These are phyloP conservation scores for Esox masquinongy DNA, from an alignment of 2,797 vertebrate species.

Conservation along the genomic window DNA sequence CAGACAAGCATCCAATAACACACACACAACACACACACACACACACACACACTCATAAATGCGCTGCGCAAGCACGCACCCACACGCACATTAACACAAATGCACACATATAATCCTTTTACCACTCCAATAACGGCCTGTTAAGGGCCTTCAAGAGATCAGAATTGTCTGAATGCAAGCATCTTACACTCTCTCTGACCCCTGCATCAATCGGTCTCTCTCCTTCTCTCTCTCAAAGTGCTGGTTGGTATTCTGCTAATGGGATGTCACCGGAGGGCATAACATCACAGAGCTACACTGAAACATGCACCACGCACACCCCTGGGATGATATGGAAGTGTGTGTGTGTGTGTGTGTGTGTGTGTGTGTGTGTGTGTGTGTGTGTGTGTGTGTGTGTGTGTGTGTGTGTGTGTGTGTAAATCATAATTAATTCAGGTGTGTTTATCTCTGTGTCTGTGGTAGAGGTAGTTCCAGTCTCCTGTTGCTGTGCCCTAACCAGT, in stretches of 20 bases:
- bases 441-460: conserved; percentile 27
- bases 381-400: conserved; percentile 19
- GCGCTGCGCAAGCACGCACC: too few species aligned
- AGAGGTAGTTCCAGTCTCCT: conserved; percentile 50
- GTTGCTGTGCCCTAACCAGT: conserved; percentile 63
- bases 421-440: conserved; percentile 62
- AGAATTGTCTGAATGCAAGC: too few species aligned
- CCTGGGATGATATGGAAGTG: conserved; percentile 51
- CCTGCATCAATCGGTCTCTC: neutral
- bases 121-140: too few species aligned
- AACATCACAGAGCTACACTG: conserved; percentile 65
- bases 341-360: conserved; percentile 37
- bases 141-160: too few species aligned
- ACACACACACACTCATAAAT: too few species aligned
- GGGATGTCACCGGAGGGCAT: conserved; percentile 64
- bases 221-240: too few species aligned
- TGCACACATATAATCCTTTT: too few species aligned
- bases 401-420: conserved; percentile 42
- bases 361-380: conserved; percentile 47
- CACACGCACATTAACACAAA: too few species aligned
- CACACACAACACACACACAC: too few species aligned
- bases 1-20: too few species aligned
- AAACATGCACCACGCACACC: conserved; percentile 59
- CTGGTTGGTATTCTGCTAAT: conserved; percentile 54
- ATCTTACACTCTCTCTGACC: neutral